Percentiles rank a stretch among this genome's conserved stretches.
Evolutionary conservation across 2,113 vertebrate species (phyloP).

Genomic region (Carollia perspicillata): DNA sequence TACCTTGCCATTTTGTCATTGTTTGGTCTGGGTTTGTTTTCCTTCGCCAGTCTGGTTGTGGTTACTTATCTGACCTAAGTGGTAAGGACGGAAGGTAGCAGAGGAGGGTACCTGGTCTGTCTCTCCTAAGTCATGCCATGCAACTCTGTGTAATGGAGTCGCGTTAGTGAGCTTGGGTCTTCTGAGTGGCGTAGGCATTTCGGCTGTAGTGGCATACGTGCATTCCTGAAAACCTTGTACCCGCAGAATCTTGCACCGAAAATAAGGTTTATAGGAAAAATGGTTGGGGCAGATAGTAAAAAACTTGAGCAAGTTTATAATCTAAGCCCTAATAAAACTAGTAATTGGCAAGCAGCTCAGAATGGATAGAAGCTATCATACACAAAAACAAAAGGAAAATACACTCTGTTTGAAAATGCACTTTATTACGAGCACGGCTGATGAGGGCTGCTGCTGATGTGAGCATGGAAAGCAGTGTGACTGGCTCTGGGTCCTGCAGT

Average conservation of each 20-base stretch:
- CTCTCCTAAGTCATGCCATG: not conserved
- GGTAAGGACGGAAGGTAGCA: not conserved
- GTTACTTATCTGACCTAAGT: not conserved
- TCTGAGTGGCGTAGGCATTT: not conserved
- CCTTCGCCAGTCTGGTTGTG: not conserved
- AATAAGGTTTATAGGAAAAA: not conserved
- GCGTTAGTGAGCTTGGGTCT: not conserved
- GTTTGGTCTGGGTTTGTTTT: not conserved
- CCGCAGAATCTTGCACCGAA: not conserved
- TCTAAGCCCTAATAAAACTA: not conserved
- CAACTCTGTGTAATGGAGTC: not conserved
- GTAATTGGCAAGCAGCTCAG: not conserved
- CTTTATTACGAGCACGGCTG: not conserved
- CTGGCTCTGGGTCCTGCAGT: not conserved
- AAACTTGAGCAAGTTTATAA: conserved; percentile 8
- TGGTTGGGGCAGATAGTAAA: not conserved
- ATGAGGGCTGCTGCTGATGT: not conserved
- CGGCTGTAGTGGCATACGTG: not conserved
- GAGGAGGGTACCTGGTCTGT: not conserved
- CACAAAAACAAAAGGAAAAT: not conserved
- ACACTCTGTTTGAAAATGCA: not conserved
- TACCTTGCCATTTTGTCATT: not conserved
- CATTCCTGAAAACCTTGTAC: not conserved
- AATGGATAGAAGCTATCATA: not conserved
- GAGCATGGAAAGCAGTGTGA: not conserved